A percentile compares a stretch with the other conserved stretches of the same genome.
Conservation (phyloP, 2,113 vertebrate genomes). For the Toxostoma redivivum region DNA sequence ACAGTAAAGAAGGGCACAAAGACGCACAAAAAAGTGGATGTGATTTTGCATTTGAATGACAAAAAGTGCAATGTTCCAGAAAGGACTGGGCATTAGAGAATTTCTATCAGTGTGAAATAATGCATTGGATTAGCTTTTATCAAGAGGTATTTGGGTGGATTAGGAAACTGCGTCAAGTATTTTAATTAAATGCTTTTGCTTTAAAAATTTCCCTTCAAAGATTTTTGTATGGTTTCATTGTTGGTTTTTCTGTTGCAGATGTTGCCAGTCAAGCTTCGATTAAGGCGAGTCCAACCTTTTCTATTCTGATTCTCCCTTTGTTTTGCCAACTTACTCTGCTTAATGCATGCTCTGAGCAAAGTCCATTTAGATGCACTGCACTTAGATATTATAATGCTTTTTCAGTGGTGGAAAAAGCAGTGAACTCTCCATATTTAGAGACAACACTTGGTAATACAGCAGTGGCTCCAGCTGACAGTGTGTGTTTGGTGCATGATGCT, state of each 20-base stretch:
- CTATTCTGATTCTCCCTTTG: constrained; percentile 19
- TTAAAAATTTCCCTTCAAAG: constrained; percentile 17
- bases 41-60: constrained; percentile 4
- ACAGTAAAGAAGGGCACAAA: not conserved
- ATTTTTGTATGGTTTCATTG: constrained; percentile 17
- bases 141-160: constrained; percentile 23
- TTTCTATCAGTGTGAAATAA: not conserved
- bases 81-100: not conserved
- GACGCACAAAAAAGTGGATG: not conserved
- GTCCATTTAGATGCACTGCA: not conserved
- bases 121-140: constrained; percentile 46
- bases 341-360: constrained; percentile 9
- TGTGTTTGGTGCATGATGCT: not conserved
- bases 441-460: not conserved
- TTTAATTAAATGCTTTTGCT: constrained; percentile 33
- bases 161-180: not conserved
- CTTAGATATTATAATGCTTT: not conserved
- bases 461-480: not conserved
- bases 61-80: not conserved
- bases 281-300: constrained; percentile 58
- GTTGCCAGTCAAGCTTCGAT: constrained; percentile 60
- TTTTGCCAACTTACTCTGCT: not conserved
- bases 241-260: constrained; percentile 37
- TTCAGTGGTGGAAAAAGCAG: not conserved
- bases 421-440: not conserved